phyloP scores from a whole-genome alignment of 2,888 invertebrate genomes.

The Sturmia bella region DNA sequence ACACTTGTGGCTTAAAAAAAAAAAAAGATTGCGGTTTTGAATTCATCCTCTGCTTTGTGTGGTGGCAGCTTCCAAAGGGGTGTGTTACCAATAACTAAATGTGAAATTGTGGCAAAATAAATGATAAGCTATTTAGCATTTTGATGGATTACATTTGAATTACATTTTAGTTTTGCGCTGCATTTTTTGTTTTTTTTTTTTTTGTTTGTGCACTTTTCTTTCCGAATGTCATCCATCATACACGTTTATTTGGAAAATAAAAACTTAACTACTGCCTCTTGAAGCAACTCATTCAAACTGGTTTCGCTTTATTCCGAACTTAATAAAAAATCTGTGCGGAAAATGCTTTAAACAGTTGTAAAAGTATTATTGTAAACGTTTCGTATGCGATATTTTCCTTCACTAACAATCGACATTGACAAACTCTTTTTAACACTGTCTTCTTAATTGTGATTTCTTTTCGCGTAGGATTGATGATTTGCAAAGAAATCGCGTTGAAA shows the following conservation, averaged over 20 bases:
- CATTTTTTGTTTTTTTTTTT: not conserved
- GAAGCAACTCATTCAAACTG: conserved; percentile 41
- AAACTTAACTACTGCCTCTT: not conserved
- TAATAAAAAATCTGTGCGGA: conserved; percentile 41
- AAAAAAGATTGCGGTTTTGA: conserved; percentile 9
- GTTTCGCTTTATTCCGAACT: conserved; percentile 22
- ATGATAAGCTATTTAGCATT: conserved; percentile 67
- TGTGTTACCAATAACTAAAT: conserved; percentile 31
- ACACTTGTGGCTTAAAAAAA: conserved; percentile 8
- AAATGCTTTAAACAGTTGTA: conserved; percentile 43
- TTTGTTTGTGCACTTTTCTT: conserved; percentile 20
- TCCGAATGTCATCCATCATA: conserved; percentile 46
- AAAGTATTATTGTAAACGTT: conserved; percentile 34
- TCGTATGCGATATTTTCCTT: conserved; percentile 33
- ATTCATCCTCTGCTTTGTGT: conserved; percentile 16
- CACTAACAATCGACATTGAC: conserved; percentile 48
- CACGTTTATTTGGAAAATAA: conserved; percentile 17
- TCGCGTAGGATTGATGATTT: not conserved
- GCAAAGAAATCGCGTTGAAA: not conserved
- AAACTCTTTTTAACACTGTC: conserved; percentile 61
- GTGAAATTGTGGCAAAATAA: conserved; percentile 61
- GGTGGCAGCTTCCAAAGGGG: conserved; percentile 34
- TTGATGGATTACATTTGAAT: conserved; percentile 68
- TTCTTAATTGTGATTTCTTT: conserved; percentile 32
- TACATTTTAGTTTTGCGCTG: conserved; percentile 39